Percentiles rank a stretch among this genome's conserved stretches.
Conservation (phyloP, 1,140 invertebrate genomes). For the Sinonovacula constricta region DNA sequence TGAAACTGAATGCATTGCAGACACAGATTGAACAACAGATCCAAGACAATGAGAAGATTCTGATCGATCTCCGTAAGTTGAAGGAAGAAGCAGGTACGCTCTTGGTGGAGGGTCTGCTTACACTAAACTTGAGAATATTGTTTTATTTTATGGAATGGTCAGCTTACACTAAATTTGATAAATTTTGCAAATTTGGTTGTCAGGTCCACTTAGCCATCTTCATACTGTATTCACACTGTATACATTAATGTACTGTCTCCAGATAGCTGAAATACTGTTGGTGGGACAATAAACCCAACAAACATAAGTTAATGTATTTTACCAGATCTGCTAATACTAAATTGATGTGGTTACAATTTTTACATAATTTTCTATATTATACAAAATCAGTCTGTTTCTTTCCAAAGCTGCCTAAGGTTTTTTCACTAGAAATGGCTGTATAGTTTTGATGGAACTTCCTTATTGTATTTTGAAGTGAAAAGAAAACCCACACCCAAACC, state of each 20-base stretch:
- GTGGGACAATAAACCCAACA: too few species aligned
- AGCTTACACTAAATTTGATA: background rate
- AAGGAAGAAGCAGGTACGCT: slow-evolving; percentile 49
- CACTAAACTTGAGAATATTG: background rate
- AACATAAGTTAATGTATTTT: slow-evolving; percentile 8
- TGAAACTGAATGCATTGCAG: slow-evolving; percentile 55
- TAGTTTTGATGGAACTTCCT: too few species aligned
- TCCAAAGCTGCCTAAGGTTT: too few species aligned
- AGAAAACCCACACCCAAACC: too few species aligned
- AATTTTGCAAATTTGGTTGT: background rate
- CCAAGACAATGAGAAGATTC: slow-evolving; percentile 58
- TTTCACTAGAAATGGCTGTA: too few species aligned
- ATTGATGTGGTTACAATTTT: too few species aligned
- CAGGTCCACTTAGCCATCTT: background rate
- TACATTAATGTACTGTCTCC: background rate
- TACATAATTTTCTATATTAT: too few species aligned
- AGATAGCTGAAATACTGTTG: too few species aligned
- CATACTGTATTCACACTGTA: background rate
- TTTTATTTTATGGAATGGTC: background rate
- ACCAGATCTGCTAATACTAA: too few species aligned
- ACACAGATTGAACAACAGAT: slow-evolving; percentile 60
- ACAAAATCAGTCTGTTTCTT: too few species aligned
- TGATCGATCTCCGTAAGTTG: slow-evolving; percentile 63
- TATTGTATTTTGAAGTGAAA: too few species aligned
- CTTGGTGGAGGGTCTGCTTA: slow-evolving; percentile 5